Evolutionary conservation across 1,140 invertebrate species (phyloP).

Genomic region (Maconellicoccus hirsutus): DNA sequence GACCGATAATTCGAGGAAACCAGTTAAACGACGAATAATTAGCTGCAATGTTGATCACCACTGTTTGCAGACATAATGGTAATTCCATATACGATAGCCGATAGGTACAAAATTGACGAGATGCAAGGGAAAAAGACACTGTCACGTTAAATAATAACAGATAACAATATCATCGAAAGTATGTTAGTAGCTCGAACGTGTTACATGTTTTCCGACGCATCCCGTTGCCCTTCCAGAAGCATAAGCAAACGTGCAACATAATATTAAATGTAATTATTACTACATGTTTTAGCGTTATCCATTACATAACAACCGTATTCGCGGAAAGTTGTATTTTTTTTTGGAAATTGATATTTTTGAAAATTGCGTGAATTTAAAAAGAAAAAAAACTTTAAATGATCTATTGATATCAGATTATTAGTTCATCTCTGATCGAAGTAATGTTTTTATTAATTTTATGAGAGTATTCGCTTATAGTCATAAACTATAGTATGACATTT

Average conservation of each 20-base stretch:
- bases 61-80: not conserved
- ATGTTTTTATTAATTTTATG: too few species aligned
- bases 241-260: conserved; percentile 13
- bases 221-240: not conserved
- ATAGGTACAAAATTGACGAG: too few species aligned
- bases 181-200: conserved; percentile 20
- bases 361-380: too few species aligned
- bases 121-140: not conserved
- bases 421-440: too few species aligned
- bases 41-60: not conserved
- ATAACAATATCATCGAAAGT: conserved; percentile 21
- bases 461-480: too few species aligned
- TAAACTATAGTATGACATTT: too few species aligned
- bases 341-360: too few species aligned
- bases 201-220: conserved; percentile 19
- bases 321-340: not conserved
- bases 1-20: too few species aligned
- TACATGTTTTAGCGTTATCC: not conserved
- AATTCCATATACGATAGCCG: too few species aligned
- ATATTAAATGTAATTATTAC: conserved; percentile 17
- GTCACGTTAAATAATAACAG: conserved; percentile 18
- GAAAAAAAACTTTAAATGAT: too few species aligned
- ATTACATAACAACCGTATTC: not conserved
- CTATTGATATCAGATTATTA: too few species aligned
- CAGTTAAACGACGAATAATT: too few species aligned